phyloP scores from a whole-genome alignment of 2,797 vertebrate genomes.

The Sciaenops ocellatus region DNA sequence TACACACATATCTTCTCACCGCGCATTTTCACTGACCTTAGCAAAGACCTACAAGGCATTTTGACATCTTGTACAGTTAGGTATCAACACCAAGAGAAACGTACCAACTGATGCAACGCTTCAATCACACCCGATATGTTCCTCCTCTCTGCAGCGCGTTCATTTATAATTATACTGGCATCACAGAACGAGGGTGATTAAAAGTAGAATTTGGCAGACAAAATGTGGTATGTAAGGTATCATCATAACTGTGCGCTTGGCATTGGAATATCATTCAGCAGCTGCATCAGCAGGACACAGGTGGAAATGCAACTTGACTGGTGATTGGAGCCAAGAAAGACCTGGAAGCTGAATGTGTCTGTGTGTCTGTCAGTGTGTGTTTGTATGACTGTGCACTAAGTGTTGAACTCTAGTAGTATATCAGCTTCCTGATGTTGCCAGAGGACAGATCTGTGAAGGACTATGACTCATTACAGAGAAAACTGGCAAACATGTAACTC shows the following conservation, averaged over 20 bases:
- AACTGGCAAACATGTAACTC: slow-evolving; percentile 3
- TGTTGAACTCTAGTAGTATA: slow-evolving; percentile 43
- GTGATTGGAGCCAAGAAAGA: slow-evolving; percentile 71
- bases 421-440: slow-evolving; percentile 50
- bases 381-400: slow-evolving; percentile 46
- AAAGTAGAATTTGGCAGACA: slow-evolving; percentile 70
- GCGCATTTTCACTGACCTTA: slow-evolving; percentile 37
- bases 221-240: slow-evolving; percentile 66
- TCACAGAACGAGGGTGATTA: slow-evolving; percentile 62
- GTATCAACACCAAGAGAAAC: background rate
- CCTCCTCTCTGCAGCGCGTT: slow-evolving; percentile 44
- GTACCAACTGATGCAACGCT: slow-evolving; percentile 21
- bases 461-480: slow-evolving; percentile 34
- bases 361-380: slow-evolving; percentile 47
- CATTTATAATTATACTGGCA: slow-evolving; percentile 60
- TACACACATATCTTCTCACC: slow-evolving; percentile 25
- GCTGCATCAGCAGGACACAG: slow-evolving; percentile 79
- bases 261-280: slow-evolving; percentile 64
- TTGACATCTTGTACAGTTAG: slow-evolving; percentile 18
- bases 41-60: slow-evolving; percentile 15
- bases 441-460: slow-evolving; percentile 36
- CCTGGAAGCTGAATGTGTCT: slow-evolving; percentile 60
- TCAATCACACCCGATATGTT: slow-evolving; percentile 38
- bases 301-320: slow-evolving; percentile 74
- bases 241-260: slow-evolving; percentile 68